Evolutionary conservation across 1,140 invertebrate species (phyloP).

Genomic region (Drosophila nikananu): DNA sequence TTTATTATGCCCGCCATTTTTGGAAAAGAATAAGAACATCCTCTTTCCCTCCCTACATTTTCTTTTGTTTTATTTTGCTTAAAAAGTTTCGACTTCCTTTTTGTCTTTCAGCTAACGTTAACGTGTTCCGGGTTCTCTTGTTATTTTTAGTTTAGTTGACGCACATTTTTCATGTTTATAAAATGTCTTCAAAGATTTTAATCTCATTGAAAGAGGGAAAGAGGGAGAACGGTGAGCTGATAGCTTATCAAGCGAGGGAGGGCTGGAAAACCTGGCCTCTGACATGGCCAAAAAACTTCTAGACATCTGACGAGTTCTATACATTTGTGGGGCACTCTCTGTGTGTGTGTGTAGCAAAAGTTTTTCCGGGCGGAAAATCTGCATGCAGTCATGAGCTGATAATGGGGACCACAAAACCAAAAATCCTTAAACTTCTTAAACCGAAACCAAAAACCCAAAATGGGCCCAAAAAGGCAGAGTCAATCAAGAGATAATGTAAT

Average conservation of each 20-base stretch:
- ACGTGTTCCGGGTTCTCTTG: constrained; percentile 30
- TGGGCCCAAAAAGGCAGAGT: constrained; percentile 1
- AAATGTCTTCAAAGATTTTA: constrained; percentile 69
- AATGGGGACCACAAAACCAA: constrained; percentile 11
- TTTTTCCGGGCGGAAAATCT: constrained; percentile 26
- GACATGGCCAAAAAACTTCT: constrained; percentile 15
- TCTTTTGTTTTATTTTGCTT: neutral
- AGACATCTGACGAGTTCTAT: constrained; percentile 22
- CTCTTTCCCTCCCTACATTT: no score
- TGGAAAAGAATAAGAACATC: constrained; percentile 4
- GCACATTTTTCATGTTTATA: constrained; percentile 63
- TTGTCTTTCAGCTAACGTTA: constrained; percentile 23
- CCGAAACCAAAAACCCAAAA: constrained; percentile 1
- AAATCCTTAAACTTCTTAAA: constrained; percentile 11
- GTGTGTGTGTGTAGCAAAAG: constrained; percentile 12
- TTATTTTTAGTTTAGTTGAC: constrained; percentile 59
- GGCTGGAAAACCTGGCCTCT: constrained; percentile 20
- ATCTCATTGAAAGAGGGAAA: constrained; percentile 50
- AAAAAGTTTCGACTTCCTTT: constrained; percentile 37
- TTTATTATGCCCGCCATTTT: neutral
- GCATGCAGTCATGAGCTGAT: constrained; percentile 19
- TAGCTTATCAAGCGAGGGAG: constrained; percentile 24
- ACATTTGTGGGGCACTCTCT: constrained; percentile 7
- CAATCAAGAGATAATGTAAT: neutral
- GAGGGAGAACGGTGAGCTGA: neutral